phyloP scores from a whole-genome alignment of 2,113 vertebrate species.

The Synchiropus splendidus region DNA sequence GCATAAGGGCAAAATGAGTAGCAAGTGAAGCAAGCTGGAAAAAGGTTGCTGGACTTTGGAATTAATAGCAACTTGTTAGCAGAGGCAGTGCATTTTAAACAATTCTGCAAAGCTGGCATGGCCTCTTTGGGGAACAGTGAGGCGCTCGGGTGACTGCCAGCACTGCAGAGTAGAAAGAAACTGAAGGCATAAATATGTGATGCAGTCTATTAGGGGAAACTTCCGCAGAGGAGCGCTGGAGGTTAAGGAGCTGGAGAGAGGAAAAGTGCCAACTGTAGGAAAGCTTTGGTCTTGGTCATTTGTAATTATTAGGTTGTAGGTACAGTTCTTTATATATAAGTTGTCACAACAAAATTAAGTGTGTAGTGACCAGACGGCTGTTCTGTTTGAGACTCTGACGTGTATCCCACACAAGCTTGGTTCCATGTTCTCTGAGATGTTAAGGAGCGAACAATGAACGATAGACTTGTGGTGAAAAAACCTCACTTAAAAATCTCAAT shows the following conservation, averaged over 20 bases:
- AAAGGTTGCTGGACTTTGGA: slow-evolving; percentile 10
- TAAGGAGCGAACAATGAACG: too few species aligned
- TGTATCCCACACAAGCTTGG: too few species aligned
- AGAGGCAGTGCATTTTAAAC: slow-evolving; percentile 13
- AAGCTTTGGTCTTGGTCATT: too few species aligned
- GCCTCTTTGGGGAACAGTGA: slow-evolving; percentile 12
- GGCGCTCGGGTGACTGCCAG: slow-evolving; percentile 8
- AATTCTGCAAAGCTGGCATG: slow-evolving; percentile 1
- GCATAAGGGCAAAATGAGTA: background rate
- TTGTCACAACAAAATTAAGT: too few species aligned
- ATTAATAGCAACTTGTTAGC: slow-evolving; percentile 19
- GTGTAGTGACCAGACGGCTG: too few species aligned
- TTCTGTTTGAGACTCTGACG: too few species aligned
- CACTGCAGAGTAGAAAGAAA: slow-evolving; percentile 17
- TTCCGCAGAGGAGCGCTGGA: background rate
- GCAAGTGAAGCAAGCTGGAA: background rate
- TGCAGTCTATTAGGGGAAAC: slow-evolving; percentile 5
- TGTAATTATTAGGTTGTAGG: too few species aligned
- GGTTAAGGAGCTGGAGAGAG: background rate
- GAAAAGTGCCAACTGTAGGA: too few species aligned
- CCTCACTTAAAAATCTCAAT: too few species aligned
- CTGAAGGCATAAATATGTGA: slow-evolving; percentile 26
- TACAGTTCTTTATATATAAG: too few species aligned
- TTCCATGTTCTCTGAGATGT: too few species aligned
- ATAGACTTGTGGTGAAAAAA: too few species aligned